phyloP scores from a whole-genome alignment of 2,797 vertebrate species.

The Eulemur rubriventer region DNA sequence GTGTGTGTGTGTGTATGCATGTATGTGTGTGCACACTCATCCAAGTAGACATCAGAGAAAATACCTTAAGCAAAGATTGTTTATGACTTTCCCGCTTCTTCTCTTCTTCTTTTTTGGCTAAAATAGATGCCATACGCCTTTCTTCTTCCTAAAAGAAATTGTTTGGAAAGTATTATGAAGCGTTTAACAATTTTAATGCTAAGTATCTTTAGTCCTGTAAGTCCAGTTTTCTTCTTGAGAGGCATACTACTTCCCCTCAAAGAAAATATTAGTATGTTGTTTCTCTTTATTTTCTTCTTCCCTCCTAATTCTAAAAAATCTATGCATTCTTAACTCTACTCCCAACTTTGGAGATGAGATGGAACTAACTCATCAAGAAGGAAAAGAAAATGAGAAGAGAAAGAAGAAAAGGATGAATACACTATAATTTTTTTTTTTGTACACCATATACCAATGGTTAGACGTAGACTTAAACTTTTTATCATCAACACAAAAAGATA shows the following conservation, averaged over 20 bases:
- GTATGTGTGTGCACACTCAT: too few species aligned
- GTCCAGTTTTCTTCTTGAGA: not conserved
- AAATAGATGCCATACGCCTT: conserved; percentile 95
- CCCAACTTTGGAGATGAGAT: not conserved
- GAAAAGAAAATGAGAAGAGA: not conserved
- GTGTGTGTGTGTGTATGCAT: rapidly evolving
- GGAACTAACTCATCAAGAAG: not conserved
- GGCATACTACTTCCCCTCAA: not conserved
- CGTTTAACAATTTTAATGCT: not conserved
- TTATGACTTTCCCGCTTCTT: conserved; percentile 96
- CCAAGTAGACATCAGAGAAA: not conserved
- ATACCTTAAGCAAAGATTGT: conserved; percentile 96
- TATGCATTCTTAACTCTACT: not conserved
- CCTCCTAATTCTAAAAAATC: not conserved
- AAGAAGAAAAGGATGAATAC: not conserved
- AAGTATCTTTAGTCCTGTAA: not conserved
- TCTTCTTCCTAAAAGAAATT: conserved; percentile 94
- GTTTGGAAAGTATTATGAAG: not conserved
- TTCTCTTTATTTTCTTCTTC: not conserved
- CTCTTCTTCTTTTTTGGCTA: conserved; percentile 97
- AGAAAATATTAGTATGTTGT: not conserved
- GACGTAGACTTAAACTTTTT: not conserved
- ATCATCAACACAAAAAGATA: not conserved
- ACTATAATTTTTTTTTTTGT: not conserved
- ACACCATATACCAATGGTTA: not conserved